A percentile compares a stretch with the other conserved stretches of the same genome.
phyloP scores from a whole-genome alignment of 2,888 invertebrate species.

The Hetaerina titia region DNA sequence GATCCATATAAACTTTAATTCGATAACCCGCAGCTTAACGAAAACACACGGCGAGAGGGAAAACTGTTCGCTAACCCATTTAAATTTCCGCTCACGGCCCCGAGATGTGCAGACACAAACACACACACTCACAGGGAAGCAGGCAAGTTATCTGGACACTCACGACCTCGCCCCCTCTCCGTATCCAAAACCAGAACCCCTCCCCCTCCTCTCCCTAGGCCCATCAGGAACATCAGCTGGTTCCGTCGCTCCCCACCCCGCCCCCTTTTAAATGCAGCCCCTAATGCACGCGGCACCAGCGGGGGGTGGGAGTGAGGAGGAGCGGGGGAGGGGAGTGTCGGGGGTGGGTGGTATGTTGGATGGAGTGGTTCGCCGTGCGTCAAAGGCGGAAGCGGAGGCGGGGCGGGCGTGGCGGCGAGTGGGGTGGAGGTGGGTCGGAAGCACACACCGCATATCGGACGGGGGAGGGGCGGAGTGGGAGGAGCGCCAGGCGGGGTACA shows the following conservation, averaged over 20 bases:
- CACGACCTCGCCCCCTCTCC: background rate
- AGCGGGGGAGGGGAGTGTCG: background rate
- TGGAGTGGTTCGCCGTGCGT: background rate
- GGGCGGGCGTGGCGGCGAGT: constrained; percentile 6
- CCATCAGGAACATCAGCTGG: constrained; percentile 1
- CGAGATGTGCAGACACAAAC: background rate
- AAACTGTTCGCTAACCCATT: constrained; percentile 60
- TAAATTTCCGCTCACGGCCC: constrained; percentile 32
- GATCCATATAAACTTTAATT: constrained; percentile 61
- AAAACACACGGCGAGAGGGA: constrained; percentile 44
- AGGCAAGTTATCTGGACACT: background rate
- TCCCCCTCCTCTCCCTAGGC: background rate
- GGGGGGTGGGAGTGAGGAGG: background rate
- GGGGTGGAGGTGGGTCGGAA: background rate
- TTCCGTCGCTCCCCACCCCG: background rate
- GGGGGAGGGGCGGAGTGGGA: background rate
- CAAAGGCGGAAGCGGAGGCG: constrained; percentile 42
- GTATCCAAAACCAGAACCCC: background rate
- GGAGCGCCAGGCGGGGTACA: background rate
- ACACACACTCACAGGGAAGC: background rate
- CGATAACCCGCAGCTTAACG: constrained; percentile 44
- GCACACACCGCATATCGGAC: background rate
- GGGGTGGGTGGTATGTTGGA: background rate
- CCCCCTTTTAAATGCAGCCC: constrained; percentile 4
- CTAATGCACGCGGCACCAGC: constrained; percentile 44